Evolutionary conservation across 2,797 vertebrate species (phyloP).

Genomic region (Enteromius paludinosus): DNA sequence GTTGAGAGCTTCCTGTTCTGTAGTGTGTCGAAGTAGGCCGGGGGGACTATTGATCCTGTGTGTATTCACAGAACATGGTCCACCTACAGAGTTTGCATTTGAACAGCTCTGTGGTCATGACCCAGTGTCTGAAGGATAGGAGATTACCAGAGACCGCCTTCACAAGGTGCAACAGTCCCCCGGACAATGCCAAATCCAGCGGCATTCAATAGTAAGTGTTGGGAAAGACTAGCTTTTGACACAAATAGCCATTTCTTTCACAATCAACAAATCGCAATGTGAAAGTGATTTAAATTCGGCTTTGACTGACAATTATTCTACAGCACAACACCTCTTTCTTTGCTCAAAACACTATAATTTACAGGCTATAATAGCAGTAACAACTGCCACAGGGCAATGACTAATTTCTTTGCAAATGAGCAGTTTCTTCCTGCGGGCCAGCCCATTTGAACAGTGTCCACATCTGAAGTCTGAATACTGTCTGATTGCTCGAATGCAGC

Average conservation of each 20-base stretch:
- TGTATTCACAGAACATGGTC: background rate
- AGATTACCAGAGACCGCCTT: slow-evolving; percentile 16
- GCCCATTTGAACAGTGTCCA: slow-evolving; percentile 24
- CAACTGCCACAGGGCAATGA: slow-evolving; percentile 23
- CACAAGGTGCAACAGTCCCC: background rate
- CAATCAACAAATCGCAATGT: background rate
- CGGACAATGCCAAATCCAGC: background rate
- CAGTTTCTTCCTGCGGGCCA: slow-evolving; percentile 21
- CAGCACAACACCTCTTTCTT: background rate
- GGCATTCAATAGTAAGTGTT: background rate
- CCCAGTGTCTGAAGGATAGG: slow-evolving; percentile 25
- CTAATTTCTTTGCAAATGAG: slow-evolving; percentile 17
- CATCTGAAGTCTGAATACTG: slow-evolving; percentile 12
- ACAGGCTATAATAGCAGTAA: slow-evolving; percentile 29
- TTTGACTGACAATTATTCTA: slow-evolving; percentile 5
- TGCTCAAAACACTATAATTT: slow-evolving; percentile 17
- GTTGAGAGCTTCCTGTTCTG: slow-evolving; percentile 1
- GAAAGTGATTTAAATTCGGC: slow-evolving; percentile 15
- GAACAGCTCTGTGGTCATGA: slow-evolving; percentile 10
- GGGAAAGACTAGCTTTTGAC: background rate
- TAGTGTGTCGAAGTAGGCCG: background rate
- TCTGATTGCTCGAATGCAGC: background rate
- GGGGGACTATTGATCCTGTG: background rate
- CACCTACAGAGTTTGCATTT: slow-evolving; percentile 16
- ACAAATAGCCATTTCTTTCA: slow-evolving; percentile 10